Evolutionary conservation across 2,797 vertebrate species (phyloP).

Genomic region (Danionella dracula): DNA sequence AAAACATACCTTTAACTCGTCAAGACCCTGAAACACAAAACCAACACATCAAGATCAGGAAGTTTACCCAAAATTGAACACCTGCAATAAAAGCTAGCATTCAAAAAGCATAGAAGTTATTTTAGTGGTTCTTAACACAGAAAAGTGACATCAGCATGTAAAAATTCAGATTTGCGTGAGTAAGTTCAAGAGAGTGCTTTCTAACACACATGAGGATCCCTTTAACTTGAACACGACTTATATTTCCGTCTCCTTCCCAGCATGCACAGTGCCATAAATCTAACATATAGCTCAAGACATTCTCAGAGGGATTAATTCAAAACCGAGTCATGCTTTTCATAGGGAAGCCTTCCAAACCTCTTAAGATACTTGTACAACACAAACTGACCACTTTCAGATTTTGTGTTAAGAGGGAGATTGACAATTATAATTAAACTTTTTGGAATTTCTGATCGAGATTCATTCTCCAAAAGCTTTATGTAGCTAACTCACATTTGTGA

Average conservation of each 20-base stretch:
- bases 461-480: too few species aligned
- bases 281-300: slow-evolving; percentile 41
- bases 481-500: too few species aligned
- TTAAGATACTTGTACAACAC: too few species aligned
- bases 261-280: slow-evolving; percentile 48
- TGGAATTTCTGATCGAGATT: too few species aligned
- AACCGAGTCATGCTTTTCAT: slow-evolving; percentile 54
- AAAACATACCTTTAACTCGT: slow-evolving; percentile 66
- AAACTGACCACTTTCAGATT: too few species aligned
- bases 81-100: too few species aligned
- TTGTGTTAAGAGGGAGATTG: too few species aligned
- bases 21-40: slow-evolving; percentile 49
- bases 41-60: not conserved
- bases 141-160: slow-evolving; percentile 58
- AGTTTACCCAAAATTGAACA: too few species aligned
- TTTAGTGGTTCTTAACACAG: not conserved
- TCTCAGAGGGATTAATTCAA: slow-evolving; percentile 59
- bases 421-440: too few species aligned
- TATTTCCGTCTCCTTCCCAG: slow-evolving; percentile 41
- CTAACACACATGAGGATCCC: slow-evolving; percentile 53
- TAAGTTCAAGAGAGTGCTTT: slow-evolving; percentile 25
- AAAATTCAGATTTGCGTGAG: slow-evolving; percentile 53
- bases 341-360: slow-evolving; percentile 58
- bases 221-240: slow-evolving; percentile 37
- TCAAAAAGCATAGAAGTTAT: too few species aligned